Evolutionary conservation across 2,113 vertebrate species (phyloP).

Genomic region (Xenopus laevis): DNA sequence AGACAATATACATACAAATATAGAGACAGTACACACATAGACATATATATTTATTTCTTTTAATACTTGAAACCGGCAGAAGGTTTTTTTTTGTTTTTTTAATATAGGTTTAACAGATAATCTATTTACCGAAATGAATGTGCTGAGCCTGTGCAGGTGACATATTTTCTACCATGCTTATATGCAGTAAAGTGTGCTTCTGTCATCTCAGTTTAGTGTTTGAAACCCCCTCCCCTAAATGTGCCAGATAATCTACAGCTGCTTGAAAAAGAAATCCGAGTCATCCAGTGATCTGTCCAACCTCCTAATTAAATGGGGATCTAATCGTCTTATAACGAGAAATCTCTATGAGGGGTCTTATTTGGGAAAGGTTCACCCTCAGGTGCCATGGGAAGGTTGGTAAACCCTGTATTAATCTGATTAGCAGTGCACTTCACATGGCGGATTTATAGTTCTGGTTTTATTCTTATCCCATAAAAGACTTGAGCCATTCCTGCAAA

Average conservation of each 20-base stretch:
- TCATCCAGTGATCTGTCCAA: constrained; percentile 39
- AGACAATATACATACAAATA: not conserved
- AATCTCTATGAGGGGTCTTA: constrained; percentile 30
- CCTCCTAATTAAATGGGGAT: constrained; percentile 44
- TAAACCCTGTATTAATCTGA: constrained; percentile 6
- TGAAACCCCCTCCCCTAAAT: constrained; percentile 8
- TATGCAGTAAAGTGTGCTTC: constrained; percentile 5
- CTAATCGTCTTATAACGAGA: constrained; percentile 43
- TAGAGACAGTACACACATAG: not conserved
- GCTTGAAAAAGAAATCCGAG: constrained; percentile 35
- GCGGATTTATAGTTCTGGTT: no score
- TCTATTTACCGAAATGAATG: not conserved
- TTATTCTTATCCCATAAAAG: no score
- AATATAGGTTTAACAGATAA: no score
- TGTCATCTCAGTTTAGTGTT: constrained; percentile 20
- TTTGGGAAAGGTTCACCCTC: constrained; percentile 30
- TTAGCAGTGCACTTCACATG: constrained; percentile 1
- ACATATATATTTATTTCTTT: no score
- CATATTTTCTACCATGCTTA: not conserved
- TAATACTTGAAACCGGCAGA: no score
- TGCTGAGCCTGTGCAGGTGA: constrained; percentile 20
- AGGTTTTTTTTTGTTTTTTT: no score
- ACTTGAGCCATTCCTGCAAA: no score
- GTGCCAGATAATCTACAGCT: constrained; percentile 37
- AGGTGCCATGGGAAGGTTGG: constrained; percentile 18